Conservation (phyloP, 2,888 invertebrate species). For the Agriotes lineatus region DNA sequence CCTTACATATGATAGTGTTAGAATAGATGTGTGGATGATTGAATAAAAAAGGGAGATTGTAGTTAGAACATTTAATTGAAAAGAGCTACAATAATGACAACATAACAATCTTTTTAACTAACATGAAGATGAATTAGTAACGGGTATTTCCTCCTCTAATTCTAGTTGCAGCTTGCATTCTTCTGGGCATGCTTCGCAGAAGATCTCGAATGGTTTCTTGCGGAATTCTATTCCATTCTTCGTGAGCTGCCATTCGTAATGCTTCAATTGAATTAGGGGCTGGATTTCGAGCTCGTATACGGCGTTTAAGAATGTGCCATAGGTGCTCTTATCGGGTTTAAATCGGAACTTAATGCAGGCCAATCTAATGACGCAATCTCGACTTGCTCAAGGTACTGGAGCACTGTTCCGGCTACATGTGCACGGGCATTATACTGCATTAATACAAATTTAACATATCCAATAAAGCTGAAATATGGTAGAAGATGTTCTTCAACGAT, state of each 20-base stretch:
- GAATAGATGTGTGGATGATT: background rate
- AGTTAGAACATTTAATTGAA: background rate
- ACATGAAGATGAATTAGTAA: background rate
- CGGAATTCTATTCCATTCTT: background rate
- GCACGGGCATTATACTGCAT: background rate
- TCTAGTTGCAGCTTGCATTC: background rate
- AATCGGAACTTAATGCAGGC: background rate
- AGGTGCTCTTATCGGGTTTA: background rate
- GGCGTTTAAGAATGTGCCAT: background rate
- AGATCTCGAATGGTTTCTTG: background rate
- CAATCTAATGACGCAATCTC: background rate
- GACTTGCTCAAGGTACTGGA: background rate
- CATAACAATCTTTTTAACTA: background rate
- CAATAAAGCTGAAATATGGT: background rate
- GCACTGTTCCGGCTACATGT: background rate
- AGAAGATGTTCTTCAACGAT: background rate
- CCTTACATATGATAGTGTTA: background rate
- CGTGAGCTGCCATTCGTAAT: too few species aligned
- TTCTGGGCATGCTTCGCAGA: too few species aligned
- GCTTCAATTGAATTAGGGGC: background rate
- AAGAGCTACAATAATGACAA: background rate
- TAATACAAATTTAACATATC: background rate
- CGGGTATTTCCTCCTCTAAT: background rate
- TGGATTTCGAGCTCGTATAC: background rate
- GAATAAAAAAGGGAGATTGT: background rate